Evolutionary conservation across 2,113 vertebrate genomes (phyloP).

Genomic region (Hemibates koningsi): DNA sequence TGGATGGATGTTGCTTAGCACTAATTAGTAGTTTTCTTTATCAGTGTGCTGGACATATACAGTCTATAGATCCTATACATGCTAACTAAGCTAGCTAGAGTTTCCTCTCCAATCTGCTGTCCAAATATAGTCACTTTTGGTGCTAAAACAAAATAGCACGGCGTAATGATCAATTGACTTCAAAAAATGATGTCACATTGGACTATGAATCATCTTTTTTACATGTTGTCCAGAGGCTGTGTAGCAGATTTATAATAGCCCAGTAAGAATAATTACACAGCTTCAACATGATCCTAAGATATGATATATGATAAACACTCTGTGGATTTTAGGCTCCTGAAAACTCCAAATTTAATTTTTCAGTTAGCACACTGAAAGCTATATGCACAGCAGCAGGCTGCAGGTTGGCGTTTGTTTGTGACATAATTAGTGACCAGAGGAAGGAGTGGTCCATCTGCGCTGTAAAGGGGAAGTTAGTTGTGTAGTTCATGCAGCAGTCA

Average conservation of each 20-base stretch:
- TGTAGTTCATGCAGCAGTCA: not conserved
- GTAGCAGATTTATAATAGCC: not conserved
- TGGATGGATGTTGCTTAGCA: not conserved
- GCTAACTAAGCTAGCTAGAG: not conserved
- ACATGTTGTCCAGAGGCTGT: not conserved
- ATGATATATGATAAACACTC: not conserved
- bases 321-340: not conserved
- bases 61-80: not conserved
- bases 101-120: not conserved
- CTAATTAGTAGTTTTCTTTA: not conserved
- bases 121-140: not conserved
- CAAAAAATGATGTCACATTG: not conserved
- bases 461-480: conserved; percentile 27
- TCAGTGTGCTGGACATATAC: not conserved
- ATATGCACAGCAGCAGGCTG: not conserved
- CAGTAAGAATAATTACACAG: not conserved
- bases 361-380: not conserved
- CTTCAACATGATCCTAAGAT: not conserved
- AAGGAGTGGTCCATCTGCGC: not conserved
- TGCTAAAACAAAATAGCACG: not conserved
- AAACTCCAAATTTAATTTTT: not conserved
- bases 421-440: conserved; percentile 7
- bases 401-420: not conserved
- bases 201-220: not conserved
- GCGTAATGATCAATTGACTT: not conserved